These are phyloP conservation scores for Xiphophorus couchianus DNA, from an alignment of 2,113 vertebrate species.

Conservation along the genomic window DNA sequence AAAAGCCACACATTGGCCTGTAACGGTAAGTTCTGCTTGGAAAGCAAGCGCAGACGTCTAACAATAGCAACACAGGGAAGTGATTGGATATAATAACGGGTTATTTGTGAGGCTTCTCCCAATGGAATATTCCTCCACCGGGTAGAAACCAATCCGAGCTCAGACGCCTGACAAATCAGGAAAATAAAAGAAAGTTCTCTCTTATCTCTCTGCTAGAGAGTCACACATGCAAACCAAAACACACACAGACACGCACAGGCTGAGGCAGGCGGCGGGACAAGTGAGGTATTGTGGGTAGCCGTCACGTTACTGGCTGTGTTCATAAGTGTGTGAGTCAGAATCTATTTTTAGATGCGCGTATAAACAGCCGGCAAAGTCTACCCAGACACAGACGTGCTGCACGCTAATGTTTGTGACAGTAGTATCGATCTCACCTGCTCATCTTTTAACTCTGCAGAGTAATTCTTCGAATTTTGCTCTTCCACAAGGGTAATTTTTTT, in stretches of 20 bases:
- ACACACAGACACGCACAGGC: slow-evolving; percentile 41
- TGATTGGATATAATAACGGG: slow-evolving; percentile 37
- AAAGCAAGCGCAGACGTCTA: slow-evolving; percentile 24
- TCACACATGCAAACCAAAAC: slow-evolving; percentile 44
- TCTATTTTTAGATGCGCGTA: slow-evolving; percentile 74
- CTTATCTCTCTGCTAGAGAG: slow-evolving; percentile 57
- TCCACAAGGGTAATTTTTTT: too few relatives aligned
- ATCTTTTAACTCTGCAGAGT: neutral
- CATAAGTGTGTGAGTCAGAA: slow-evolving; percentile 67
- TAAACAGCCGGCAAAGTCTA: slow-evolving; percentile 68
- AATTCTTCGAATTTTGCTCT: neutral
- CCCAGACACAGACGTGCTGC: slow-evolving; percentile 65
- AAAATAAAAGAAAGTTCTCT: slow-evolving; percentile 23
- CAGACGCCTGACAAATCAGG: slow-evolving; percentile 38
- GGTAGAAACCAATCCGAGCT: slow-evolving; percentile 21
- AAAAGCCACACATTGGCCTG: slow-evolving; percentile 34
- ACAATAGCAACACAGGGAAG: slow-evolving; percentile 43
- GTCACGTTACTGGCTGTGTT: slow-evolving; percentile 60
- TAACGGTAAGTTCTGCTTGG: slow-evolving; percentile 32
- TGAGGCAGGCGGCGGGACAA: slow-evolving; percentile 57
- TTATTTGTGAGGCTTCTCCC: slow-evolving; percentile 24
- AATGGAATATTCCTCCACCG: slow-evolving; percentile 25
- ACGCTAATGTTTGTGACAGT: slow-evolving; percentile 37
- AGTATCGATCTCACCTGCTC: slow-evolving; percentile 48
- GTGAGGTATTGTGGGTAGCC: slow-evolving; percentile 75